phyloP scores from a whole-genome alignment of 1,140 invertebrate species.

The Vanessa tameamea region DNA sequence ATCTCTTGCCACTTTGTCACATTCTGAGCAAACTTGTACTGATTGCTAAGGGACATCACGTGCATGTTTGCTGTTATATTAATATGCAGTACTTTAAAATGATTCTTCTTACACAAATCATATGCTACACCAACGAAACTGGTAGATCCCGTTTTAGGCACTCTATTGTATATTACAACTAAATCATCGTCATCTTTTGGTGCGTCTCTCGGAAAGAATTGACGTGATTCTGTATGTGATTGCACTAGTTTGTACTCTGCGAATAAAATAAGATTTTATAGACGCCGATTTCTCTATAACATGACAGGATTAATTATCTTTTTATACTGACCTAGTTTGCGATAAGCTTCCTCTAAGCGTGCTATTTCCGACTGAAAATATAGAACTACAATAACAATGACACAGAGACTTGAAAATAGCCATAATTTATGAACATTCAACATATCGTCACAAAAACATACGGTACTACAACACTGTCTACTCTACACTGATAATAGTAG shows the following conservation, averaged over 20 bases:
- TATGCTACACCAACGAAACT: slow-evolving; percentile 98
- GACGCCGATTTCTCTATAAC: slow-evolving; percentile 25
- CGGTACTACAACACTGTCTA: slow-evolving; percentile 35
- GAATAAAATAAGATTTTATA: slow-evolving; percentile 41
- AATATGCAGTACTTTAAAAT: slow-evolving; percentile 93
- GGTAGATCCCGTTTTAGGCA: slow-evolving; percentile 99
- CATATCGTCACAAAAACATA: slow-evolving; percentile 54
- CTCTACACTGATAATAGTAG: slow-evolving; percentile 51
- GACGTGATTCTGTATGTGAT: slow-evolving; percentile 59
- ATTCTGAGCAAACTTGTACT: slow-evolving; percentile 95
- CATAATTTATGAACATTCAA: slow-evolving; percentile 75
- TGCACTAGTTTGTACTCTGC: slow-evolving; percentile 73
- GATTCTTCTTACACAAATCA: slow-evolving; percentile 95
- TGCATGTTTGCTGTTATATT: slow-evolving; percentile 98
- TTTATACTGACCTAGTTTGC: slow-evolving; percentile 59
- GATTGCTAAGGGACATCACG: slow-evolving; percentile 94
- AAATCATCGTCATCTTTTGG: slow-evolving; percentile 82
- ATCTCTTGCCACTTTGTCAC: slow-evolving; percentile 92
- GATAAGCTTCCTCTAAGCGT: slow-evolving; percentile 65
- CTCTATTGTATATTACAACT: slow-evolving; percentile 96
- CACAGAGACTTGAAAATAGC: slow-evolving; percentile 68
- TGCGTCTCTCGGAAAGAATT: slow-evolving; percentile 56
- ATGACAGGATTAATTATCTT: slow-evolving; percentile 13
- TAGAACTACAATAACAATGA: slow-evolving; percentile 69
- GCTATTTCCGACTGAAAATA: slow-evolving; percentile 76